phyloP scores from a whole-genome alignment of 1,140 invertebrate species.

The Drosophila nannoptera region DNA sequence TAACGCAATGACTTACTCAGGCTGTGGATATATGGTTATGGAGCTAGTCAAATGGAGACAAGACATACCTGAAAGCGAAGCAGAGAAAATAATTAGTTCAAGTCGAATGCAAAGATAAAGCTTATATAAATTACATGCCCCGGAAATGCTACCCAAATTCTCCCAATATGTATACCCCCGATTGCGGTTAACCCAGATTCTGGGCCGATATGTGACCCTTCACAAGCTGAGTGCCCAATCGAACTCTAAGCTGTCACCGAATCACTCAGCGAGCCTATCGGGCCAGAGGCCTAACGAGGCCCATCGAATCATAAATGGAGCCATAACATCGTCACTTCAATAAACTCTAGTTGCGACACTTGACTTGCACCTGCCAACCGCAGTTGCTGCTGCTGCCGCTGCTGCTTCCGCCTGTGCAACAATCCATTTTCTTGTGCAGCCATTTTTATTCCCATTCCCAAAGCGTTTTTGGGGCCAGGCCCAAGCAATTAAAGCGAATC shows the following conservation, averaged over 20 bases:
- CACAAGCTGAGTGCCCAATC: not conserved
- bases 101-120: not conserved
- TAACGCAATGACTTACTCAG: slow-evolving; percentile 52
- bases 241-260: not conserved
- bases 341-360: slow-evolving; percentile 9
- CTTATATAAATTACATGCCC: too few species aligned
- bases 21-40: not conserved
- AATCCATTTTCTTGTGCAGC: slow-evolving; percentile 13
- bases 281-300: not conserved
- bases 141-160: too few species aligned
- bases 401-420: slow-evolving; percentile 8
- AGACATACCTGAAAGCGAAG: slow-evolving; percentile 51
- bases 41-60: slow-evolving; percentile 8
- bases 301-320: slow-evolving; percentile 3
- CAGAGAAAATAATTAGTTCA: slow-evolving; percentile 12
- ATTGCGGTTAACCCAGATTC: too few species aligned
- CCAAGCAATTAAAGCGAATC: slow-evolving; percentile 16
- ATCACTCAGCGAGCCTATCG: not conserved
- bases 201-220: too few species aligned
- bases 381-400: not conserved
- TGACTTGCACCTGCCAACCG: slow-evolving; percentile 10
- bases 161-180: too few species aligned
- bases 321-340: not conserved
- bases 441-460: slow-evolving; percentile 2
- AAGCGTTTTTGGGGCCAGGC: slow-evolving; percentile 9